Evolutionary conservation across 2,797 vertebrate genomes (phyloP), one percentile per base, ranked within the genome.

Genomic region (Siniperca obscura): DNA sequence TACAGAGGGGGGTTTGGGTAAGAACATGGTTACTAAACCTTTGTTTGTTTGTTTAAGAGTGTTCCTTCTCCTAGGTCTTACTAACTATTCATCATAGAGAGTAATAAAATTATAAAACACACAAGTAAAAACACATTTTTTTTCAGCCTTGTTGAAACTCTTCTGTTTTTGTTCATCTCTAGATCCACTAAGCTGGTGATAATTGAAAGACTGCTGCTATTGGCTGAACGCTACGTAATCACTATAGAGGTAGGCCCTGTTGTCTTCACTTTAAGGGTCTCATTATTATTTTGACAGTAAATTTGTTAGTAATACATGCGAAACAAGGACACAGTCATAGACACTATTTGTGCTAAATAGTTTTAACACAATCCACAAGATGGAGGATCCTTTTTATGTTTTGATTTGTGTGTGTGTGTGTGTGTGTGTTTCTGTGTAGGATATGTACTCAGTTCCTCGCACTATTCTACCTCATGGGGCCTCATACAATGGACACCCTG

Each of bases 401-500:
- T 25, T 22, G 27, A 30, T 30, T 30, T 30, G 3, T 30, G 30
- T 30, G 30, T 30, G 27, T 27, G 27, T 27, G 27, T 27, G 27
- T 27, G 48, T 36, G 0, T 72, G 27, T 76, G 22, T 78, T 38
- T 81, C 2, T 91, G 78, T 79, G 71, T 74, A 98, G 98, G 98
- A 99, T 87, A 95, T 99, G 91, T 99, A 99, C 88, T 99, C 98
- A 19, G 97, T 99, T 95, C 98, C 98, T 90, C 97, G 98, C 91
- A 99, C 98, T 88, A 99, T 99, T 96, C 98, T 99, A 98, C 98
- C 98, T 98, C 98, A 99, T n/a, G 98, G 98, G 88, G 98, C 98
- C 73, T 99, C 98, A 59, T 99, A 96, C 93, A 98, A 99, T 34
- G 98, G 98, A 94, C 98, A 99, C 95, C 96, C 99, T 70, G 95